phyloP scores from a whole-genome alignment of 2,113 vertebrate species.

The Narcine bancroftii region DNA sequence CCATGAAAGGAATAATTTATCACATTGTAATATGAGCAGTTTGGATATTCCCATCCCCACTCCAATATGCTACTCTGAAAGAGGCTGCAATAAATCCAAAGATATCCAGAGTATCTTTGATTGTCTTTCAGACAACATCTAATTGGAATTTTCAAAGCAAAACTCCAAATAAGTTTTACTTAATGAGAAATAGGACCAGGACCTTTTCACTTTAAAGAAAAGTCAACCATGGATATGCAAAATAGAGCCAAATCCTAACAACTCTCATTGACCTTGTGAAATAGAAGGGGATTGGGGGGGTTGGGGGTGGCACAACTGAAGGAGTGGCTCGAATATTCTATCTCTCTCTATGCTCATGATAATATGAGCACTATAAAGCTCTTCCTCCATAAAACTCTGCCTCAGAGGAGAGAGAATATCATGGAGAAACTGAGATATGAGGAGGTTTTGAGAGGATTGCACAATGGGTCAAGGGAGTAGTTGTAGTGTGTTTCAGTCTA shows the following conservation, averaged over 20 bases:
- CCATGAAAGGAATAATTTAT: neutral
- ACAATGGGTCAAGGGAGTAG: no score
- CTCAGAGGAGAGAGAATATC: no score
- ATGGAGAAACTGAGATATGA: no score
- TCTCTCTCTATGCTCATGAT: no score
- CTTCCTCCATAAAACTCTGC: no score
- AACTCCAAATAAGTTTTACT: neutral
- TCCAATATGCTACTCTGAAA: neutral
- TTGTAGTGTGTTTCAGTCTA: no score
- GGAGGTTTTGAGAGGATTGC: no score
- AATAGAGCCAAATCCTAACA: neutral
- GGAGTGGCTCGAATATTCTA: no score
- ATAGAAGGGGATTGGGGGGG: no score
- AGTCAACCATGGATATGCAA: neutral
- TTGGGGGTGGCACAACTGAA: no score
- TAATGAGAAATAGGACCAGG: neutral
- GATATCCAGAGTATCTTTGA: neutral
- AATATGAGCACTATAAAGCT: no score
- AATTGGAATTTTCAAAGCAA: neutral
- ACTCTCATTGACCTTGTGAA: no score
- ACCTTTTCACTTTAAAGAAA: neutral
- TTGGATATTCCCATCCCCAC: neutral
- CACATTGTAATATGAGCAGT: neutral
- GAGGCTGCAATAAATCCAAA: neutral
- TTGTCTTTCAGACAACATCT: neutral